A percentile compares a stretch with the other conserved stretches of the same genome.
phyloP scores from a whole-genome alignment of 37 sponge, comb jelly and placozoan genomes.

The Ephydatia muelleri region DNA sequence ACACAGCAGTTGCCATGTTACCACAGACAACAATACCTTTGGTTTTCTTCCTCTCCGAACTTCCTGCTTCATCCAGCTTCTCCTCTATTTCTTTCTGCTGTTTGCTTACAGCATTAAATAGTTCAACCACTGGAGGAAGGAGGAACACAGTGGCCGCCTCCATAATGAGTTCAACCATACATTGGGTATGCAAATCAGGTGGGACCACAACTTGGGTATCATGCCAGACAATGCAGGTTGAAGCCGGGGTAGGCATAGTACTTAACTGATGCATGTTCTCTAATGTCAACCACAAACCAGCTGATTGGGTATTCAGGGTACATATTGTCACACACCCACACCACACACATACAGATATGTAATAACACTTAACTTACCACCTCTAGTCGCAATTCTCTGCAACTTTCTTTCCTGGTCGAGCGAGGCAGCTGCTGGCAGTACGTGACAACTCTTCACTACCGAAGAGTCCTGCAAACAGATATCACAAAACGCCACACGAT shows the following conservation, averaged over 20 bases:
- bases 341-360: background rate
- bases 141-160: background rate
- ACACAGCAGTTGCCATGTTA: background rate
- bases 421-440: constrained; percentile 9
- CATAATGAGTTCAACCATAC: background rate
- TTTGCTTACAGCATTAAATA: constrained; percentile 86
- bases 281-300: too few species aligned
- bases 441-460: constrained; percentile 1
- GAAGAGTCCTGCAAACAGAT: background rate
- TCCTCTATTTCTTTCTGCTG: constrained; percentile 64
- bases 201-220: too few species aligned
- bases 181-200: too few species aligned
- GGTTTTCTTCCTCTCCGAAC: constrained; percentile 59
- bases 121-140: constrained; percentile 61
- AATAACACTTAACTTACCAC: constrained; percentile 35
- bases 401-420: constrained; percentile 53
- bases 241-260: too few species aligned
- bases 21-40: constrained; percentile 47
- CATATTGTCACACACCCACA: background rate
- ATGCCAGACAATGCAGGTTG: too few species aligned
- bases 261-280: too few species aligned
- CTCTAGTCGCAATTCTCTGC: constrained; percentile 59
- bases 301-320: too few species aligned
- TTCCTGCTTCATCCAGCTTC: constrained; percentile 61
- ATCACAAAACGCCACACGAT: too few species aligned